phyloP scores from a whole-genome alignment of 1,140 invertebrate species.

The Drosophila malerkotliana region DNA sequence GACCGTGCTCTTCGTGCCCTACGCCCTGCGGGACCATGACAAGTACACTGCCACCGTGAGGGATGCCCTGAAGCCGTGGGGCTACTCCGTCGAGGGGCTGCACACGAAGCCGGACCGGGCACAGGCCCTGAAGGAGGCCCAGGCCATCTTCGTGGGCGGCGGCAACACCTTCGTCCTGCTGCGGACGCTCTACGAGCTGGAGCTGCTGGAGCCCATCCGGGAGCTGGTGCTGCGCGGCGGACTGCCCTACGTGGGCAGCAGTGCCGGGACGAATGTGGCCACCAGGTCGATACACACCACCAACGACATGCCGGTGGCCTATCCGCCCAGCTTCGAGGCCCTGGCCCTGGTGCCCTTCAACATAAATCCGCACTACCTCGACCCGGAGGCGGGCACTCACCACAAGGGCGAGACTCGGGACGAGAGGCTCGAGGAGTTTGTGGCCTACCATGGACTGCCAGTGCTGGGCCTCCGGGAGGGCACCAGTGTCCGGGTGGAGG shows the following conservation, averaged over 20 bases:
- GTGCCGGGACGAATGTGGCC: constrained; percentile 93
- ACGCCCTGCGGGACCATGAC: constrained; percentile 88
- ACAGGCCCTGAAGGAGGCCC: constrained; percentile 86
- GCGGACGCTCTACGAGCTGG: constrained; percentile 88
- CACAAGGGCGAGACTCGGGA: constrained; percentile 92
- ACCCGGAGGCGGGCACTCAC: constrained; percentile 86
- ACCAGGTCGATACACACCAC: constrained; percentile 92
- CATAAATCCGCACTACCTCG: constrained; percentile 93
- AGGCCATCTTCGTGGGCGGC: constrained; percentile 92
- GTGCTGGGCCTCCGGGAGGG: constrained; percentile 91
- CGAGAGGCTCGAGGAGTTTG: constrained; percentile 88
- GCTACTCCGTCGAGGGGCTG: constrained; percentile 87
- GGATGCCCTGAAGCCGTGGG: constrained; percentile 87
- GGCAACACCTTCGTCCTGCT: constrained; percentile 91
- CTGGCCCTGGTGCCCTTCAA: constrained; percentile 92
- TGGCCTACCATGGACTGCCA: constrained; percentile 85
- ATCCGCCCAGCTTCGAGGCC: constrained; percentile 90
- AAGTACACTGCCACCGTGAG: constrained; percentile 87
- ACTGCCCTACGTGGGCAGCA: constrained; percentile 91
- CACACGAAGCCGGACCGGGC: constrained; percentile 86
- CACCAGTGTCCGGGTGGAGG: constrained; percentile 87
- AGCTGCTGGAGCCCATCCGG: constrained; percentile 88
- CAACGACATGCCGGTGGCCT: constrained; percentile 91
- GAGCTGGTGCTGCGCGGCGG: constrained; percentile 87
- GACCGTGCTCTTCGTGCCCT: constrained; percentile 91